Evolutionary conservation across 2,888 invertebrate species (phyloP), one percentile per base, ranked within the genome.

Genomic region (Rhynchonema sp.): DNA sequence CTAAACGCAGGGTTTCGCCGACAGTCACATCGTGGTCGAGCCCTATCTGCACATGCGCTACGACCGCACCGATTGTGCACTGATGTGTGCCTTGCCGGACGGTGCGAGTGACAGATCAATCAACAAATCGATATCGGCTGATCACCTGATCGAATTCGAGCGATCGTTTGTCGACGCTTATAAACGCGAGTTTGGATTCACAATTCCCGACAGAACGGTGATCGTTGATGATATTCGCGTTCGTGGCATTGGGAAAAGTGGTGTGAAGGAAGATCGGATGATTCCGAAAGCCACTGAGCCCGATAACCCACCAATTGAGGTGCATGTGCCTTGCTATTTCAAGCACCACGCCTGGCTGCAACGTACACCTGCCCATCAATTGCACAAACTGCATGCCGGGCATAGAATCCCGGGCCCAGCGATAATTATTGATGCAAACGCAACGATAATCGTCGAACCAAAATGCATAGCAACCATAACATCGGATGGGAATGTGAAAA

Each of bases 131-230:
- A n/a, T n/a, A n/a, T 38, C 49, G n/a, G 38, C 57, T 1, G 72
- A 73, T 28, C 82, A 83, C 64, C 87, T 86, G 0, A n/a, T n/a
- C n/a, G 85, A 90, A 73, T 94, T 90, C 69, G 75, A 82, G 60
- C 73, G 79, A 6, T 81, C 85, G 0, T 94, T 96, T 72, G 71
- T 85, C 30, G 76, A 83, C 58, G 83, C 79, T 63, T 98, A 98
- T 72, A 80, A 85, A 70, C 82, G 82, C 54, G 96, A 99, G 77
- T 99, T 96, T 76, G 98, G 98, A 0, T 99, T 98, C 75, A 84
- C 83, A 0, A 80, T 98, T 57, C 79, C 84, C 1, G 80, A 82
- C 22, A 81, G 94, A 49, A 79, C 80, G 55, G 83, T 98, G 38
- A 76, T 90, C 9, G 85, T 96, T 0, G 94, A 94, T 74, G 96